Evolutionary conservation across 1,140 invertebrate species (phyloP).

Genomic region (Octopus sinensis): DNA sequence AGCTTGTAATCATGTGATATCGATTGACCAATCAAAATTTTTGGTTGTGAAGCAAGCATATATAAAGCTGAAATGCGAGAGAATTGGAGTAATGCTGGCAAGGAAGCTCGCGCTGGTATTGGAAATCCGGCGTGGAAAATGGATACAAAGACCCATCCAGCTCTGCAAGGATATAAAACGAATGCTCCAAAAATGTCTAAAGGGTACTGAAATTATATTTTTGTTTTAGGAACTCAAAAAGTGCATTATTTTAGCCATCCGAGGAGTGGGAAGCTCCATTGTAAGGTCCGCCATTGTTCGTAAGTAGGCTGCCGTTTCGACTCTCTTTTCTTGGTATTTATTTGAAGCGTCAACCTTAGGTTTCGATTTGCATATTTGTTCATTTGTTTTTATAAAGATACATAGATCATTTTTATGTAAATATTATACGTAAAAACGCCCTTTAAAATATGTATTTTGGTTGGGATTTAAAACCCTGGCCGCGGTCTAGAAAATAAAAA

Average conservation of each 20-base stretch:
- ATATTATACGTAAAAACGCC: not conserved
- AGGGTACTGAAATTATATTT: slow-evolving; percentile 55
- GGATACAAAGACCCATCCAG: slow-evolving; percentile 57
- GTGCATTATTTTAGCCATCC: not conserved
- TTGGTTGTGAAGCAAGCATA: slow-evolving; percentile 45
- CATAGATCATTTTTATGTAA: slow-evolving; percentile 9
- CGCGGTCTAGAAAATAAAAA: slow-evolving; percentile 9
- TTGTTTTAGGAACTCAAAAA: slow-evolving; percentile 27
- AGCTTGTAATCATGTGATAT: slow-evolving; percentile 46
- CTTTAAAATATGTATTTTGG: not conserved
- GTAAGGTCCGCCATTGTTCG: slow-evolving; percentile 18
- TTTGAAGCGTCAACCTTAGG: not conserved
- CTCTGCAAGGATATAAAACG: slow-evolving; percentile 55
- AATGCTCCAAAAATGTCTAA: slow-evolving; percentile 45
- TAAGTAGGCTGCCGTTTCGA: slow-evolving; percentile 14
- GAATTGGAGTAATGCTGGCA: slow-evolving; percentile 39
- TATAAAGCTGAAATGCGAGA: slow-evolving; percentile 34
- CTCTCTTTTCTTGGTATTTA: slow-evolving; percentile 11
- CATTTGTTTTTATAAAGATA: not conserved
- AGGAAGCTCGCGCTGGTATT: slow-evolving; percentile 40
- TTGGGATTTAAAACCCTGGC: not conserved
- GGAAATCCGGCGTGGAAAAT: slow-evolving; percentile 52
- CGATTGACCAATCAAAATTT: slow-evolving; percentile 50
- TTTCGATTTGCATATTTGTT: not conserved
- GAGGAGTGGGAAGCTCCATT: slow-evolving; percentile 5